Evolutionary conservation across 2,113 vertebrate genomes (phyloP), one percentile per base, ranked within the genome.

Genomic region (Muntiacus muntjak): DNA sequence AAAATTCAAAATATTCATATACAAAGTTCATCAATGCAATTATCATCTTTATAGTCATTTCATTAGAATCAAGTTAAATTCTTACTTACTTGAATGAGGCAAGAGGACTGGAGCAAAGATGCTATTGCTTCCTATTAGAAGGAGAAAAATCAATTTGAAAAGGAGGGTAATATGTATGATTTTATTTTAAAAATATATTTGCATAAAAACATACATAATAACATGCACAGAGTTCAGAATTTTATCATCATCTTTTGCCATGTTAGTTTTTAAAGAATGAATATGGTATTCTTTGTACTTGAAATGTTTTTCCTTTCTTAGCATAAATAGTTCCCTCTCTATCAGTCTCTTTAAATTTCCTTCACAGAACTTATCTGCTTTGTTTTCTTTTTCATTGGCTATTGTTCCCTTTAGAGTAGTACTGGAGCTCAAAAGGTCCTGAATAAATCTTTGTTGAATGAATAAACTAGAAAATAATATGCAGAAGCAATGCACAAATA

Each of bases 71-170:
- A 76, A n/a, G 26, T 95, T 19, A 62, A 57, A 16, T 54, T 92
- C 54, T 88, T 95, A 99, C 99, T 99, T 98, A 99, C 99, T 99
- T 47, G 99, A 99, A 91, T 99, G 98, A 7, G 99, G 99, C 97
- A 99, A 98, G 58, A 99, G 98, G 93, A 99, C 99, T 0, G 99
- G 98, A 97, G 99, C 99, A 45, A 99, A 99, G 96, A 99, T 99
- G 98, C 99, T 99, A 97, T 99, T 99, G 98, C 98, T 99, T 91
- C 99, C 99, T 99, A 94, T 96, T 67, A 83, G 94, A 98, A 21
- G 62, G 58, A 98, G 90, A 97, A 97, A 97, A 93, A 91, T 2
- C 3, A 4, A 94, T 97, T 92, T 91, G 71, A 97, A 93, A 78
- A 97, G 54, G 26, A 76, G 95, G 47, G 30, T 82, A 82, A 78